Conservation (phyloP, 2,888 invertebrate species). For the Halocaridina rubra region DNA sequence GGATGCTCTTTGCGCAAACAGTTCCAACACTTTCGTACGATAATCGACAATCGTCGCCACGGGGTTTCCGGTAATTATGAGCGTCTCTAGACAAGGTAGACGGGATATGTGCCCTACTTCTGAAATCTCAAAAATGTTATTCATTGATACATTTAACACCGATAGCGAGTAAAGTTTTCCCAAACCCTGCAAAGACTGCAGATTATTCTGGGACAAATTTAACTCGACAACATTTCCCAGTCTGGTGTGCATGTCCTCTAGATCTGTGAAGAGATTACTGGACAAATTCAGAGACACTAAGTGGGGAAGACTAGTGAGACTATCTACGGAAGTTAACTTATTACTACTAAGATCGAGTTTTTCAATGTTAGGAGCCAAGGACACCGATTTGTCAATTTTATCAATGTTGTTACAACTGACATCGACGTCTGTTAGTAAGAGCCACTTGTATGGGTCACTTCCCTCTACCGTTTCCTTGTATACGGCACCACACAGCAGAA, state of each 20-base stretch:
- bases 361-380: constrained; percentile 78
- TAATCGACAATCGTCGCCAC: constrained; percentile 89
- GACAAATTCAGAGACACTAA: constrained; percentile 82
- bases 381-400: constrained; percentile 83
- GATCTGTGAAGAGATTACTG: constrained; percentile 79
- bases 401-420: constrained; percentile 70
- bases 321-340: constrained; percentile 77
- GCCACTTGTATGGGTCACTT: constrained; percentile 68
- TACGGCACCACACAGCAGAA: constrained; percentile 58
- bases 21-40: constrained; percentile 87
- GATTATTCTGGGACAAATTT: constrained; percentile 85
- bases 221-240: constrained; percentile 89
- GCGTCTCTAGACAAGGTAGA: constrained; percentile 86
- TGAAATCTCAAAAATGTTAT: constrained; percentile 82
- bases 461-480: constrained; percentile 53
- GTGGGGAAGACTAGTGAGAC: constrained; percentile 82
- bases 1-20: constrained; percentile 84
- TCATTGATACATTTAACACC: constrained; percentile 86
- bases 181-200: constrained; percentile 79
- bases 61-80: constrained; percentile 90
- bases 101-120: constrained; percentile 84
- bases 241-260: constrained; percentile 84
- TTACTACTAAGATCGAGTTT: constrained; percentile 83
- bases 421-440: constrained; percentile 68
- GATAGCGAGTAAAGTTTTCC: constrained; percentile 88